Base-by-base conservation (phyloP, 2,888 invertebrate species). In the Macrophya annulata region DNA sequence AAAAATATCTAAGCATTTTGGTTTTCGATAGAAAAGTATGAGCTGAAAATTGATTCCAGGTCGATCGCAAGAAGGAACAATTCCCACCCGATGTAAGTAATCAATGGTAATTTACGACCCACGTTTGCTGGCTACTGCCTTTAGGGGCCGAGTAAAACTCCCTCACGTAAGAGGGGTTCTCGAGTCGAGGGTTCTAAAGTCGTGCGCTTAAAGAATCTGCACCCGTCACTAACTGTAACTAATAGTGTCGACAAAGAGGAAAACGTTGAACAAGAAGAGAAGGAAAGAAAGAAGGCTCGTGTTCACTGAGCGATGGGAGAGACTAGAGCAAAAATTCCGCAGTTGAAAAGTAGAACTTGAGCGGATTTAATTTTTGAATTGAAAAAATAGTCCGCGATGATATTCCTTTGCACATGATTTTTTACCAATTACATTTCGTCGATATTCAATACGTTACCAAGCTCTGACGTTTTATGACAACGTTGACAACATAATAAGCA, bases 191-290 rank as follows among this genome's bases (percentile, higher is more conserved):
- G 81, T 81, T 81, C 59, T 81, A 81, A 81, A 81, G 43, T 81
- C 43, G 59, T 62, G 81, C 59, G 81, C 59, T 81, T 43, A 45
- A 62, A 81, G 81, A 62, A 81, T 81, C 62, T 81, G 81, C 81
- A 59, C 59, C 81, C 81, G 83, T 83, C 83, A 83, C 83, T 68
- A 83, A 83, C 83, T 71, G 83, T 83, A 83, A 83, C 83, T 83
- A 71, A 83, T 65, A 83, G 83, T 71, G 68, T 83, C 55, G 62
- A 40, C 71, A 51, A 68, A 81, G 37, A 68, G 51, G 31, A 83
- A 37, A 4, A 15, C 25, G 25, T 62, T 15, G 62, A 40, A 43
- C 25, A 62, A 51, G 21, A 10, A 43, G 43, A 62, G n/a, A 17
- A 77, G 15, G 17, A 31, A 15, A 37, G 37, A 6, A 81, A 81